Base-by-base conservation (phyloP, 1,140 invertebrate genomes). In the Drosophila novamexicana region DNA sequence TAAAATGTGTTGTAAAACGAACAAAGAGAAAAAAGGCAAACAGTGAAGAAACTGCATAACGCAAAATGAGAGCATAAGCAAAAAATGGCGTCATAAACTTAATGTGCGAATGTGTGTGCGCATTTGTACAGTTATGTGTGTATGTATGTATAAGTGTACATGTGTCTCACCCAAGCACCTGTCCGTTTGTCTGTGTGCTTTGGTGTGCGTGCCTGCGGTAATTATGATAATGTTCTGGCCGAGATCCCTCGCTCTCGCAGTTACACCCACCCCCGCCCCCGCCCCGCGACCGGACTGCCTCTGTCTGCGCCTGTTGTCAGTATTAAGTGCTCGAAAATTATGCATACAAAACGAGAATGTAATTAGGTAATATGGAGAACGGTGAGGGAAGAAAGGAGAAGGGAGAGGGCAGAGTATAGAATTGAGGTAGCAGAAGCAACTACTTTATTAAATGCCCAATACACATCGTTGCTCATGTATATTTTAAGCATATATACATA, bases 141-240 rank as follows among this genome's bases (percentile, higher is more conserved):
- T 56, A 14, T 14, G 14, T 14, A 14, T 14, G 18, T 59, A 12
- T 45, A 42, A 62, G 36, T 39, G 44, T 45, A 62, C 57, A 36
- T 73, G 68, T 66, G 44, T 68, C 39, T 37, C 42, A 53, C 29
- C 49, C 37, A 18, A 65, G 67, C 42, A 70, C 66, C 37, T 70
- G 53, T 71, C 44, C 47, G 56, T 65, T 45, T 34, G 47, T 66
- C 37, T 65, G 73, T 71, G 68, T 59, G 52, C 42, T 37, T 65
- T 40, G 14, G 49, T 73, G 59, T 76, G 68, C 62, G 74, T 76
- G 74, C 73, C 42, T 61, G 47, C 56, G 77, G 76, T 89, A 88
- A 88, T 89, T 88, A 89, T 88, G 79, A 58, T 82, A 82, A 85
- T 85, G 79, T 59, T 47, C 79, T 69, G 79, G 70, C 63, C 79